phyloP scores from a whole-genome alignment of 2,113 vertebrate species.

The Tor tambroides region DNA sequence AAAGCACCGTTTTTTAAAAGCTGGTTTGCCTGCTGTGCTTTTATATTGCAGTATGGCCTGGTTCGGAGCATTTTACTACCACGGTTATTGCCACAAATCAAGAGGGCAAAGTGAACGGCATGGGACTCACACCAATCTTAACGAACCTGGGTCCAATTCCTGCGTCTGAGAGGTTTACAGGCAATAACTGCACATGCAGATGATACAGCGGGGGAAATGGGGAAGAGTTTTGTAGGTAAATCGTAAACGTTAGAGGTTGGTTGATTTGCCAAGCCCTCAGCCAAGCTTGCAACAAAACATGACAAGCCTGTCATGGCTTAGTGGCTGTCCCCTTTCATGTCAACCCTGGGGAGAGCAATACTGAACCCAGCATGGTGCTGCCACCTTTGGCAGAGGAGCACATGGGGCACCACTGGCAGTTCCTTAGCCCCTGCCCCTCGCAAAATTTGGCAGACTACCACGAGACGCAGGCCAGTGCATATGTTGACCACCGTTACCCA shows the following conservation, averaged over 20 bases:
- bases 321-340: constrained; percentile 77
- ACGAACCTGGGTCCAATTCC: constrained; percentile 73
- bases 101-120: constrained; percentile 85
- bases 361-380: constrained; percentile 72
- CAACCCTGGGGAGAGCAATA: constrained; percentile 73
- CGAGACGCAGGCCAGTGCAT: constrained; percentile 73
- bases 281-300: constrained; percentile 69
- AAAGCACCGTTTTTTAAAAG: constrained; percentile 89
- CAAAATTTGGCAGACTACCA: constrained; percentile 76
- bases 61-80: constrained; percentile 96
- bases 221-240: constrained; percentile 65
- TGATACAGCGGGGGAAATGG: constrained; percentile 74
- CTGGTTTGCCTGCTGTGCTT: constrained; percentile 98
- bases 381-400: constrained; percentile 74
- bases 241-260: constrained; percentile 62
- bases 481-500: constrained; percentile 77
- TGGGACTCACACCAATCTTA: constrained; percentile 79
- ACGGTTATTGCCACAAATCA: constrained; percentile 92
- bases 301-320: constrained; percentile 75
- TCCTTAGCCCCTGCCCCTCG: constrained; percentile 78
- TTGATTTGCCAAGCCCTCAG: constrained; percentile 68
- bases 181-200: constrained; percentile 78
- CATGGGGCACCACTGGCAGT: constrained; percentile 71
- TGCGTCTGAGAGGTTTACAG: constrained; percentile 73
- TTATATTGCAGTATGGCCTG: constrained; percentile 97